A percentile compares a stretch with the other conserved stretches of the same genome.
These are phyloP conservation scores for Atta cephalotes DNA, from an alignment of 1,140 invertebrate species.

Conservation along the genomic window DNA sequence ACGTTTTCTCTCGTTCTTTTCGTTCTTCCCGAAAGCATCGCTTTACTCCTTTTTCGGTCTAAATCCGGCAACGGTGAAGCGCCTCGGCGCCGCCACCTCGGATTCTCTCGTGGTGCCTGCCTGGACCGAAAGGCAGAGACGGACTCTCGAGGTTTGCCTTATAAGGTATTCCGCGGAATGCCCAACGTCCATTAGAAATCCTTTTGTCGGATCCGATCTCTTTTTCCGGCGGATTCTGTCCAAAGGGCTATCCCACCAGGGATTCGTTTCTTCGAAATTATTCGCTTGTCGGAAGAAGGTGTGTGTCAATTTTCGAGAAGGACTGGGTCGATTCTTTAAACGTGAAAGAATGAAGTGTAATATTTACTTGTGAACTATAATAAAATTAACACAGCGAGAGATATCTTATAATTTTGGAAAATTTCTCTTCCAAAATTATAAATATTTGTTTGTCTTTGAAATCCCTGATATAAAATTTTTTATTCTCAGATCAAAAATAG, in stretches of 20 bases:
- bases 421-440: background rate
- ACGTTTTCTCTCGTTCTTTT: conserved; percentile 35
- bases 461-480: background rate
- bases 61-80: conserved; percentile 78
- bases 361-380: background rate
- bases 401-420: background rate
- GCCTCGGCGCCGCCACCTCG: conserved; percentile 69
- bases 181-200: conserved; percentile 82
- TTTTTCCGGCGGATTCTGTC: conserved; percentile 74
- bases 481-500: background rate
- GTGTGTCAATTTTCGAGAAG: conserved; percentile 7
- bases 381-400: background rate
- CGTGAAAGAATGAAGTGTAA: background rate
- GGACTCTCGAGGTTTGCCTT: conserved; percentile 78
- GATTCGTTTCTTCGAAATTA: background rate
- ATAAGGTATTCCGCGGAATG: conserved; percentile 81
- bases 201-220: conserved; percentile 81
- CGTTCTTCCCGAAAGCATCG: conserved; percentile 63
- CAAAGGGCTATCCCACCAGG: conserved; percentile 15
- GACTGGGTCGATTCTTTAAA: background rate
- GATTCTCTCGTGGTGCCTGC: conserved; percentile 70
- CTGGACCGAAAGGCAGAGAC: conserved; percentile 68
- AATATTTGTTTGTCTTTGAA: background rate
- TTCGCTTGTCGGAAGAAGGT: background rate
- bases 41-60: conserved; percentile 78